Percentiles rank a stretch among this genome's conserved stretches.
Evolutionary conservation across 2,797 vertebrate species (phyloP).

Genomic region (Oceanodroma leucorhoa): DNA sequence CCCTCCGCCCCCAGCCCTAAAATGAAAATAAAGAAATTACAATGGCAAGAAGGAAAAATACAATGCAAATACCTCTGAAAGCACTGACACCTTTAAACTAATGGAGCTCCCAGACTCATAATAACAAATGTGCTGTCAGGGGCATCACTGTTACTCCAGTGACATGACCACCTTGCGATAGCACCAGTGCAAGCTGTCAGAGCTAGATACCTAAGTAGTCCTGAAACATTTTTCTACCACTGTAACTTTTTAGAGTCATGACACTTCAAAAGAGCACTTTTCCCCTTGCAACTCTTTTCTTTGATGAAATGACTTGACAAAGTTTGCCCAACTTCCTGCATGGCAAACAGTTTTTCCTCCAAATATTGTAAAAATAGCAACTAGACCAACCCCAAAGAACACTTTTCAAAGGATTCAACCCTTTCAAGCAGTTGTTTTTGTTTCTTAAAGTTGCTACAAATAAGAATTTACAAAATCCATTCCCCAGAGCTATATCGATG

Average conservation of each 20-base stretch:
- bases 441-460: background rate
- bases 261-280: background rate
- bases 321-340: background rate
- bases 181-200: background rate
- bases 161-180: background rate
- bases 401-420: background rate
- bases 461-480: background rate
- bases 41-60: conserved; percentile 6
- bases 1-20: conserved; percentile 8
- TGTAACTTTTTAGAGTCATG: conserved; percentile 15
- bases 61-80: conserved; percentile 34
- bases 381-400: background rate
- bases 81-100: conserved; percentile 17
- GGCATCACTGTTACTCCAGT: background rate
- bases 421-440: background rate
- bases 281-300: background rate
- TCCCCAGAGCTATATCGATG: background rate
- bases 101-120: background rate
- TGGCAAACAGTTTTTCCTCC: background rate
- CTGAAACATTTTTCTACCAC: background rate
- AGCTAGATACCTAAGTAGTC: background rate
- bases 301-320: background rate
- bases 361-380: background rate
- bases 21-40: conserved; percentile 43
- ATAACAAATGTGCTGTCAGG: conserved; percentile 19